Evolutionary conservation across 2,888 invertebrate species (phyloP).

Genomic region (Andricus quercusramuli): DNA sequence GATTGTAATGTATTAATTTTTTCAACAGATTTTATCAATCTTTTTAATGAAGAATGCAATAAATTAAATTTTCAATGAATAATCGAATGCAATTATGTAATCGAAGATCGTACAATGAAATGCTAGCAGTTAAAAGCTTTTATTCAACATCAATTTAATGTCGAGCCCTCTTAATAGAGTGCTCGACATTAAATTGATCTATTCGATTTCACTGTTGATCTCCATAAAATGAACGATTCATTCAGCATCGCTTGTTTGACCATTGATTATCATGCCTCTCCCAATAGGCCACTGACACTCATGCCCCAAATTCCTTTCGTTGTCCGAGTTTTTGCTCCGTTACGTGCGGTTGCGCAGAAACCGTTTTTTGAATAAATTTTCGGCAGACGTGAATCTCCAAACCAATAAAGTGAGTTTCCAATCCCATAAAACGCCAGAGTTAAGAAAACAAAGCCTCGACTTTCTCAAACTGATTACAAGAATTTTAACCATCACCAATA

Average conservation of each 20-base stretch:
- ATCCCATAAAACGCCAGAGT: constrained; percentile 5
- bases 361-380: constrained; percentile 47
- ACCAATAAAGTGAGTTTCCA: constrained; percentile 22
- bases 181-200: not conserved
- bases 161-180: not conserved
- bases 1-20: no score
- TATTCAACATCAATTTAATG: not conserved
- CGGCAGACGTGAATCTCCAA: constrained; percentile 41
- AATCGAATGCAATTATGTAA: not conserved
- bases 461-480: not conserved
- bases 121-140: not conserved
- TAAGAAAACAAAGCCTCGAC: constrained; percentile 18
- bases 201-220: constrained; percentile 8
- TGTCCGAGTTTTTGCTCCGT: constrained; percentile 68
- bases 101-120: not conserved
- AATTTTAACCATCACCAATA: not conserved
- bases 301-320: constrained; percentile 68
- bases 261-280: constrained; percentile 65
- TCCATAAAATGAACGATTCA: constrained; percentile 6
- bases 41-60: no score
- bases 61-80: no score
- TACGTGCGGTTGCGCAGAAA: constrained; percentile 58
- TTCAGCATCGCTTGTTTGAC: constrained; percentile 62
- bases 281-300: constrained; percentile 61
- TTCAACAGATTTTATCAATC: no score